Base-by-base conservation (phyloP, 2,113 vertebrate species). In the Bos indicus region DNA sequence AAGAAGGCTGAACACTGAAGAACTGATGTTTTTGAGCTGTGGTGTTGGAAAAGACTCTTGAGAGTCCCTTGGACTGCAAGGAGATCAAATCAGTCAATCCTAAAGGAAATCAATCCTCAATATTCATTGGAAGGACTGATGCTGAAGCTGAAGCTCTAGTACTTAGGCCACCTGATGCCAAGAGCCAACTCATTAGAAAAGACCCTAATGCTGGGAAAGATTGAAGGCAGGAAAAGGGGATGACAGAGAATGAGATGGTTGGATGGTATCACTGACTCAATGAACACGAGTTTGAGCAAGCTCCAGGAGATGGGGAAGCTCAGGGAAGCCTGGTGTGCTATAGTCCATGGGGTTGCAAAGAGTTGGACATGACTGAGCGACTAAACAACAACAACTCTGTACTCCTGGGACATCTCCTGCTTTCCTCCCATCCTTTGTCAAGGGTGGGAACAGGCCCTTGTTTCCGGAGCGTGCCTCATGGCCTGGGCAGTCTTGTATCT, bases 371-470 rank as follows among this genome's bases (percentile, higher is more conserved):
- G 67, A 13, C 67, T 74, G 67, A 74, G n/a, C 1, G 2, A 23
- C 21, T 74, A 36, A 74, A 74, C 67, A 71, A 33, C 30, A 64
- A 71, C n/a, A 36, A 23, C 9, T 7, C 19, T 67, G 51, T 23
- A 33, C n/a, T 60, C 7, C 4, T 12, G 7, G 84, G 81, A 59
- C 8, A 6, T 36, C 57, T 54, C 30, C 67, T 6, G 13, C 26
- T 51, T 67, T 28, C 92, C 93, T 12, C 94, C 95, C 14, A 33
- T 51, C 11, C 21, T 71, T 64, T 28, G 30, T 26, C 62, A 36
- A 9, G 40, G 23, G 52, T 21, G 3, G 2, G 7, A n/a, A 25
- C 30, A n/a, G 26, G 33, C 16, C 56, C 71, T 51, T 1, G 0
- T 25, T 43, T 51, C 83, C 57, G 62, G 74, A 33, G 6, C 54